Evolutionary conservation across 1,140 invertebrate species (phyloP).

Genomic region (Habropoda laboriosa): DNA sequence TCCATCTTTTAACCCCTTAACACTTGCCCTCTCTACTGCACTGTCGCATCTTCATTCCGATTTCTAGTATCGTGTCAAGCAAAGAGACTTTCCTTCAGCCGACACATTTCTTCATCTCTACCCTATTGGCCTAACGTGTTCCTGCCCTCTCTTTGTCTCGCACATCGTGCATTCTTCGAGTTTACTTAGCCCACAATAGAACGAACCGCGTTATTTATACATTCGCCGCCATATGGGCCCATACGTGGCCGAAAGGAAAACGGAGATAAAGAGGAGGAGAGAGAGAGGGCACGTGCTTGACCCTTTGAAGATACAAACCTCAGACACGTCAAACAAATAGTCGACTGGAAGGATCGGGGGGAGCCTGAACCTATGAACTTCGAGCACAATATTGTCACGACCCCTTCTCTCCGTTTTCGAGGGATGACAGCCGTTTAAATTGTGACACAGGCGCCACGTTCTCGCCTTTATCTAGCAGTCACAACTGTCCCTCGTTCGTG

Average conservation of each 20-base stretch:
- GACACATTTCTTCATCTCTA: background rate
- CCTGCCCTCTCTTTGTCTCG: conserved; percentile 30
- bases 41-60: conserved; percentile 64
- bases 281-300: conserved; percentile 57
- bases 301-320: conserved; percentile 71
- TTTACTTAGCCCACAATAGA: conserved; percentile 72
- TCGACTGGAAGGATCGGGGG: background rate
- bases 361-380: conserved; percentile 34
- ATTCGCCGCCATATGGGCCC: conserved; percentile 63
- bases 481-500: conserved; percentile 10
- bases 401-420: conserved; percentile 31
- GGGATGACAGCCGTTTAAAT: conserved; percentile 61
- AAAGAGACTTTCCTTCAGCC: conserved; percentile 50
- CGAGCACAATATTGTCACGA: conserved; percentile 52
- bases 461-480: background rate
- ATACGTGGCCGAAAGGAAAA: conserved; percentile 40
- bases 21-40: conserved; percentile 37
- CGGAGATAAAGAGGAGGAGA: background rate
- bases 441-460: conserved; percentile 45
- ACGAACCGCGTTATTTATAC: conserved; percentile 71
- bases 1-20: background rate
- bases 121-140: background rate
- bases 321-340: conserved; percentile 66
- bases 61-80: conserved; percentile 58
- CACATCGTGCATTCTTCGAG: conserved; percentile 16